Conservation (phyloP, 2,888 invertebrate genomes). For the Xylota segnis region DNA sequence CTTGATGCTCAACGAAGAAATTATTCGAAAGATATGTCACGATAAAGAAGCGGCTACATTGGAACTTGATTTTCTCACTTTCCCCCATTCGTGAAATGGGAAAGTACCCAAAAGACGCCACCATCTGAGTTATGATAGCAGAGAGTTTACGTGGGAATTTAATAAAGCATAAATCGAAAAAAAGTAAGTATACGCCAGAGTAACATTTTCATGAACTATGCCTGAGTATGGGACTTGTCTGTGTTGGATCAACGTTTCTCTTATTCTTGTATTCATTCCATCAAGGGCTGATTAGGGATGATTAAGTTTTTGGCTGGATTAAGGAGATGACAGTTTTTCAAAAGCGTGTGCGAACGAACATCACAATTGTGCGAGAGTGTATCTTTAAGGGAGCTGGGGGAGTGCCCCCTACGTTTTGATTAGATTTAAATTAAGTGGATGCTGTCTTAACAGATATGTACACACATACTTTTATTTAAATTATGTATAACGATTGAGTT, state of each 20-base stretch:
- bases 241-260: slow-evolving; percentile 10
- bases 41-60: slow-evolving; percentile 56
- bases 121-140: slow-evolving; percentile 57
- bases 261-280: background rate
- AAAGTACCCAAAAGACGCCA: slow-evolving; percentile 14
- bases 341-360: background rate
- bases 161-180: slow-evolving; percentile 58
- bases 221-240: background rate
- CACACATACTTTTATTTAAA: no score
- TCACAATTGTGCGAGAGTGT: background rate
- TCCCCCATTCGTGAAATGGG: slow-evolving; percentile 11
- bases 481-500: no score
- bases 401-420: background rate
- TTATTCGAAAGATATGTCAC: slow-evolving; percentile 44
- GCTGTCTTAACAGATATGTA: background rate
- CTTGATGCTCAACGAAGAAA: slow-evolving; percentile 15
- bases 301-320: slow-evolving; percentile 14
- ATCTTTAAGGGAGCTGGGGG: background rate
- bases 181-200: slow-evolving; percentile 66
- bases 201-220: slow-evolving; percentile 17
- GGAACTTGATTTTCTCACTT: slow-evolving; percentile 43
- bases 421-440: slow-evolving; percentile 13
- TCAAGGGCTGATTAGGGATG: slow-evolving; percentile 24
- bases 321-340: background rate
- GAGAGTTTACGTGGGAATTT: slow-evolving; percentile 58